These are phyloP conservation scores for Actinia equina DNA, from an alignment of 64 coral and sea anemone genomes.

Conservation along the genomic window DNA sequence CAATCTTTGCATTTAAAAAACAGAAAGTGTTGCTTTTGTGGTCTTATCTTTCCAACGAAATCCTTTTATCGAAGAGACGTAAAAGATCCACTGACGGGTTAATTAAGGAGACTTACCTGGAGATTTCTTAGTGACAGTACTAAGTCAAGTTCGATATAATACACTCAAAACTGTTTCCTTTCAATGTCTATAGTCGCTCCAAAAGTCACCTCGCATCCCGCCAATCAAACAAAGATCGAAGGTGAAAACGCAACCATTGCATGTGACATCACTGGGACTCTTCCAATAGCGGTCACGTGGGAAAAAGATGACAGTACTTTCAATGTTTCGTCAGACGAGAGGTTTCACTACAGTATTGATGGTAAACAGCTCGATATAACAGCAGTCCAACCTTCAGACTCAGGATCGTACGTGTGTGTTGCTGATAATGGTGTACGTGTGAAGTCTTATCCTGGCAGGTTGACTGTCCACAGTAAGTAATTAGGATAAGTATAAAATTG, in stretches of 20 bases:
- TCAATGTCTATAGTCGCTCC: conserved; percentile 24
- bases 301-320: neutral
- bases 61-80: no score
- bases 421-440: neutral
- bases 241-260: conserved; percentile 4
- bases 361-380: neutral
- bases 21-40: no score
- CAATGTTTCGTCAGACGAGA: neutral
- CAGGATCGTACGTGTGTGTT: conserved; percentile 10
- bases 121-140: no score
- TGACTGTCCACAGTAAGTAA: neutral
- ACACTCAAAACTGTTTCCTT: neutral
- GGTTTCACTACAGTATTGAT: neutral
- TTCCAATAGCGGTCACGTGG: conserved; percentile 4
- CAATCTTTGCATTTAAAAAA: no score
- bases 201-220: neutral
- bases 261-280: conserved; percentile 26
- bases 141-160: neutral
- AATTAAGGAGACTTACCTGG: no score
- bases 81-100: no score
- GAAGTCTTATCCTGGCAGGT: neutral
- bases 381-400: neutral
- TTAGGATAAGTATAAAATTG: neutral
- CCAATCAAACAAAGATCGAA: neutral
- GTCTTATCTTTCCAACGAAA: no score